Base-by-base conservation (phyloP, 2,888 invertebrate genomes). In the Congeria kusceri region DNA sequence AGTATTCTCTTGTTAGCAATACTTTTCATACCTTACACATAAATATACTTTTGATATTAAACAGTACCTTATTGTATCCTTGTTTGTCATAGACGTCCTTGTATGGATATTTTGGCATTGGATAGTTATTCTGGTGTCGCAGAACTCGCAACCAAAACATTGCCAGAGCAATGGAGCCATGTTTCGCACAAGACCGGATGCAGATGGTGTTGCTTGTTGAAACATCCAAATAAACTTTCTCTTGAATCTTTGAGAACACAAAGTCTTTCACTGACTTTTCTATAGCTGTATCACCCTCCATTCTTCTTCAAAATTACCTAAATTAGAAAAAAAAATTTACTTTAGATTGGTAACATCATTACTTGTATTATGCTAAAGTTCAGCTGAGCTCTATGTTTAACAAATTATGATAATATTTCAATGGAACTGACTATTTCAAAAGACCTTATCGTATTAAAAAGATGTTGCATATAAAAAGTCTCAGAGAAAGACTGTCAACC, bases 141-240 rank as follows among this genome's bases (percentile, higher is more conserved):
- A 92, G 83, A 1, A 92, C 88, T 25, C 89, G 83, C 15, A 89
- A 72, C 92, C 92, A 92, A 62, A 92, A 88, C 73, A 87, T 85
- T 3, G 89, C 91, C 32, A 92, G 77, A 1, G 87, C 77, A 20
- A 84, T 88, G 25, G 90, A 91, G n/a, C 92, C 92, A 64, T 79
- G 78, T 32, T 86, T 84, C 9, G 84, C 78, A 49, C 81, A 66
- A 49, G 87, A 88, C 64, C 85, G 83, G 11, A 92, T 80, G n/a
- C 76, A 66, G 18, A 91, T 83, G 13, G 71, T 67, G 13, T 77
- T 80, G 39, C 83, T 82, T 32, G 78, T 80, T 5, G 84, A 77
- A 23, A 91, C 71, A 67, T 89, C 87, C n/a, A 92, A 68, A 59
- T 84, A 87, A 0, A 91, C 89, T n/a, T 71, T 71, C 65, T 92